Conservation (phyloP, 2,888 invertebrate species). For the Sphaeridia pumilis region DNA sequence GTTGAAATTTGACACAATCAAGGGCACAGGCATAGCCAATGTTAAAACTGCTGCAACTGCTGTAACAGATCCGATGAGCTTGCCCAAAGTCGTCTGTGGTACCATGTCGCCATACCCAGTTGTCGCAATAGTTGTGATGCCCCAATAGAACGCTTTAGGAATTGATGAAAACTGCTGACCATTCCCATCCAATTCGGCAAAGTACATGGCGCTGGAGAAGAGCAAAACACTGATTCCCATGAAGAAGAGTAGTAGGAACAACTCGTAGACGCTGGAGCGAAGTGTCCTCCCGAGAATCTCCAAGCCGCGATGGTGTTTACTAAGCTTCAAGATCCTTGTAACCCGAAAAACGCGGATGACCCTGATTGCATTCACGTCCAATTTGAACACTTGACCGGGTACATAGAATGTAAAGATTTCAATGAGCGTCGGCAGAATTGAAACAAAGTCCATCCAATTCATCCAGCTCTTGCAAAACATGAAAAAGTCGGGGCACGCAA, state of each 20-base stretch:
- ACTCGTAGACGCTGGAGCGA: slow-evolving; percentile 24
- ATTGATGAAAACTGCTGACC: slow-evolving; percentile 15
- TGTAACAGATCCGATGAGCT: slow-evolving; percentile 21
- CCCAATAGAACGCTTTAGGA: slow-evolving; percentile 27
- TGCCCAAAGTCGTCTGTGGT: slow-evolving; percentile 18
- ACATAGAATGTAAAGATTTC: background rate
- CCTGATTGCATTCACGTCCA: slow-evolving; percentile 14
- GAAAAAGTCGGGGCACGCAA: slow-evolving; percentile 13
- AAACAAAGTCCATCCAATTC: slow-evolving; percentile 29
- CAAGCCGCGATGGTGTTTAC: slow-evolving; percentile 19
- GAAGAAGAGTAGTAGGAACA: slow-evolving; percentile 28
- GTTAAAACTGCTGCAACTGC: slow-evolving; percentile 27
- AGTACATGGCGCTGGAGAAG: slow-evolving; percentile 25
- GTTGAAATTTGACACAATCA: slow-evolving; percentile 26
- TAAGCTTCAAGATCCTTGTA: slow-evolving; percentile 31
- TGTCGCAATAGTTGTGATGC: slow-evolving; percentile 28
- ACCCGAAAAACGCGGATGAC: slow-evolving; percentile 27
- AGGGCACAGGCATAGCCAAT: slow-evolving; percentile 27
- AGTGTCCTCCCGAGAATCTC: slow-evolving; percentile 30
- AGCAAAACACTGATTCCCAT: slow-evolving; percentile 20
- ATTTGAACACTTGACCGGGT: background rate
- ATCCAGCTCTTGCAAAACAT: slow-evolving; percentile 17
- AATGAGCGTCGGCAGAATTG: slow-evolving; percentile 27
- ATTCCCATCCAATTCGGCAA: slow-evolving; percentile 11
- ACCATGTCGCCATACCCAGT: slow-evolving; percentile 24